phyloP scores from a whole-genome alignment of 2,797 vertebrate genomes.

The Clarias pachynema region DNA sequence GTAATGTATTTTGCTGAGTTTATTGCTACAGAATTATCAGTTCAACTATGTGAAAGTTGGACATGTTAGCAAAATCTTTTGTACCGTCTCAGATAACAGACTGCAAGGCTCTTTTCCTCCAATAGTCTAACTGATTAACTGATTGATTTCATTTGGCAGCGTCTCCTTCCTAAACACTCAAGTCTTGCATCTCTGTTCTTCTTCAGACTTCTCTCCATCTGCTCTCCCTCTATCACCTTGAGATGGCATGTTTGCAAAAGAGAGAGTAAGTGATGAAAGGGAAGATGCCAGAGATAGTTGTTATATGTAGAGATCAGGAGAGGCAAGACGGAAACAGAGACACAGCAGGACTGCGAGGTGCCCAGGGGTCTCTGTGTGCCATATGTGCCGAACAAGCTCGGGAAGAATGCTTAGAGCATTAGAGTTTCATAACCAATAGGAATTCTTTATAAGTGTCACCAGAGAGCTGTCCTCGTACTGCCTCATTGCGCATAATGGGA shows the following conservation, averaged over 20 bases:
- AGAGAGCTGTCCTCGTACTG: slow-evolving; percentile 36
- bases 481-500: slow-evolving; percentile 9
- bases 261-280: slow-evolving; percentile 3
- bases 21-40: background rate
- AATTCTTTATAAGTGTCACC: slow-evolving; percentile 44
- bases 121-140: slow-evolving; percentile 35
- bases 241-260: slow-evolving; percentile 33
- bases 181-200: slow-evolving; percentile 4
- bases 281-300: slow-evolving; percentile 3
- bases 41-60: background rate
- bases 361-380: slow-evolving; percentile 32
- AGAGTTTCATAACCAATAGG: slow-evolving; percentile 21
- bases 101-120: slow-evolving; percentile 5
- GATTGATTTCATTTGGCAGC: slow-evolving; percentile 36
- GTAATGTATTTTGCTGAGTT: background rate
- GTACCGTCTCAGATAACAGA: background rate
- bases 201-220: slow-evolving; percentile 9
- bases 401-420: slow-evolving; percentile 10
- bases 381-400: slow-evolving; percentile 34
- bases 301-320: slow-evolving; percentile 15
- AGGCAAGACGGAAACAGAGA: slow-evolving; percentile 21
- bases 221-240: background rate
- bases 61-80: background rate
- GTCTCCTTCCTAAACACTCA: slow-evolving; percentile 17
- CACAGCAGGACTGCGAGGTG: slow-evolving; percentile 3